Base-by-base conservation (phyloP, 2,888 invertebrate genomes). In the Drosophila atroscutellata region DNA sequence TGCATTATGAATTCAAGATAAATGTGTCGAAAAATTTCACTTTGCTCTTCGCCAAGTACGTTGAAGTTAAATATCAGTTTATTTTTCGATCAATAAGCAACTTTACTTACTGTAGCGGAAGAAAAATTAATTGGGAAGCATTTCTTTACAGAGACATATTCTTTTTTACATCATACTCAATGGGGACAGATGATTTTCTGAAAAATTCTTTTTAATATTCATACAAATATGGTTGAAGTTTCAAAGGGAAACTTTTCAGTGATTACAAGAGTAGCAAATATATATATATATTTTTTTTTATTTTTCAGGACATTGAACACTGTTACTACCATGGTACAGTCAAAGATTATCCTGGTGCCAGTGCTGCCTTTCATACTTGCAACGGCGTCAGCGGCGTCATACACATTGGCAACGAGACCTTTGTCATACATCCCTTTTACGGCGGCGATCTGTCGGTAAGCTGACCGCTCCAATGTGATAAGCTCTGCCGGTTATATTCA, bases 281-380 rank as follows among this genome's bases (percentile, higher is more conserved):
- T 28, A 1, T 26, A 24, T 26, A 0, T 26, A n/a, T n/a, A n/a
- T 5, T 45, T 7, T 24, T 3, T 24, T 0, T 6, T 42, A 2
- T 36, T 15, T 20, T 28, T 88, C 94, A 98, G 97, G 98, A 98
- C 94, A 97, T 98, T 93, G 99, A 99, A 93, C 99, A 99, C 94
- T 99, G 99, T 93, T 99, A 99, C 94, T 99, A 99, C 94, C 99
- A 99, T 93, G 99, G 99, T 72, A 97, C 97, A 4, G 98, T 99
- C 68, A 98, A 98, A 93, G 98, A 98, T 94, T 98, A 98, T 94
- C 98, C 98, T 9, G 98, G 98, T 80, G 98, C 99, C 28, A 97
- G 97, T 80, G 99, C 99, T 30, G 99, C 99, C 86, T 97, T 99
- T 94, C 98, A 98, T 94, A 99, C 99, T 61, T 99, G 99, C 94